Conservation (phyloP, 1,140 invertebrate genomes). For the Nephila pilipes region DNA sequence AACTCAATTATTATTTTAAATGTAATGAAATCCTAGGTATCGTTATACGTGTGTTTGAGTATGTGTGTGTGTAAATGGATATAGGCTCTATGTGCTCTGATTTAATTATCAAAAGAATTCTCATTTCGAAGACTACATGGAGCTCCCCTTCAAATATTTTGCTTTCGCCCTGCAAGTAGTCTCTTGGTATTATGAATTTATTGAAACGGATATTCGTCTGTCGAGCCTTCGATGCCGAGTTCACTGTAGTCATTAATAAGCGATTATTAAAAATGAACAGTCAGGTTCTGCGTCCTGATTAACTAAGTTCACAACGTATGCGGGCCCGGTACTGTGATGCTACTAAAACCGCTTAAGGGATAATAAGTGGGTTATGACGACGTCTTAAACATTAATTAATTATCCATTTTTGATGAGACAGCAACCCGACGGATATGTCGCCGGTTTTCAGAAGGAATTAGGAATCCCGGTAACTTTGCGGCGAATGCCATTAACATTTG, state of each 20-base stretch:
- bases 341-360: slow-evolving; percentile 69
- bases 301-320: slow-evolving; percentile 47
- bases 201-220: slow-evolving; percentile 44
- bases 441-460: slow-evolving; percentile 39
- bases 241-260: slow-evolving; percentile 66
- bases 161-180: not conserved
- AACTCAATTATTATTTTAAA: no score
- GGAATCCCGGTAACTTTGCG: not conserved
- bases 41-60: no score
- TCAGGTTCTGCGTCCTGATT: slow-evolving; percentile 63
- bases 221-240: slow-evolving; percentile 46
- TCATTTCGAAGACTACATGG: not conserved
- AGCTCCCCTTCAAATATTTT: not conserved
- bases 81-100: not conserved
- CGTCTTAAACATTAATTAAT: slow-evolving; percentile 75
- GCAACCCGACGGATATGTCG: slow-evolving; percentile 11
- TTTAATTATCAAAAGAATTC: not conserved
- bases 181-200: slow-evolving; percentile 48
- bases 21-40: no score
- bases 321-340: not conserved
- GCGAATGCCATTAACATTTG: slow-evolving; percentile 23
- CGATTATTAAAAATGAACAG: slow-evolving; percentile 68
- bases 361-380: slow-evolving; percentile 56
- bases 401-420: slow-evolving; percentile 64
- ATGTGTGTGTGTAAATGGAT: no score